Evolutionary conservation across 92 coral and sea anemone species (phyloP), one percentile per base, ranked within the genome.

Genomic region (Epizoanthus illoricatus): DNA sequence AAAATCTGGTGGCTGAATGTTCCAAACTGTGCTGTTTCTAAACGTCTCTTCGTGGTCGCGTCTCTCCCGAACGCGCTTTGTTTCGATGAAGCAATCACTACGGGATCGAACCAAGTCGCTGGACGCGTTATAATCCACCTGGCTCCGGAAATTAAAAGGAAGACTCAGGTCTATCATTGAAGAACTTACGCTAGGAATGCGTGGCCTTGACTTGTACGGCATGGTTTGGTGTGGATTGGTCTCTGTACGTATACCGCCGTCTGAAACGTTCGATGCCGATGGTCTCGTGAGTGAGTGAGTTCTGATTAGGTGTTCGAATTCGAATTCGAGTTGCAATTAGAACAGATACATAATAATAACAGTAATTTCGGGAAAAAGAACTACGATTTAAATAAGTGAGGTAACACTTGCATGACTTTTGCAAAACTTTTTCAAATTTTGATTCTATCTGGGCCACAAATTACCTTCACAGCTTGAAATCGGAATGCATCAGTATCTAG

Each of bases 31-130:
- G 5, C 88, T 76, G 45, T 76, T 90, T 20, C 56, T 82, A 9
- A 58, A 49, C 23, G 33, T 73, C 69, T 85, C 79, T 64, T 81
- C 82, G 10, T 28, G 57, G 4, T 42, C 59, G 52, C 62, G 45
- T 76, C 72, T 78, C 75, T 93, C 91, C 20, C 83, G 89, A 19
- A 73, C 80, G 74, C 94, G 84, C 84, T 91, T 91, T 15, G 94
- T 83, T 24, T 93, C 85, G 69, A 97, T 78, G 84, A 87, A 94
- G 59, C 93, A 88, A 49, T 94, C 98, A 80, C 99, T 97, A 33
- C 99, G 92, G 19, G 99, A 97, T 64, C 96, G 91, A n/a, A 91
- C 84, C 17, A 97, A 91, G 65, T 88, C 89, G 74, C 92, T 78
- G 19, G 88, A 58, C 18, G 98, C 99, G 70, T 90, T 92, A 66